Percentiles rank a stretch among this genome's conserved stretches.
Evolutionary conservation across 2,797 vertebrate genomes (phyloP).

Genomic region (Microctenopoma steveboyesi): DNA sequence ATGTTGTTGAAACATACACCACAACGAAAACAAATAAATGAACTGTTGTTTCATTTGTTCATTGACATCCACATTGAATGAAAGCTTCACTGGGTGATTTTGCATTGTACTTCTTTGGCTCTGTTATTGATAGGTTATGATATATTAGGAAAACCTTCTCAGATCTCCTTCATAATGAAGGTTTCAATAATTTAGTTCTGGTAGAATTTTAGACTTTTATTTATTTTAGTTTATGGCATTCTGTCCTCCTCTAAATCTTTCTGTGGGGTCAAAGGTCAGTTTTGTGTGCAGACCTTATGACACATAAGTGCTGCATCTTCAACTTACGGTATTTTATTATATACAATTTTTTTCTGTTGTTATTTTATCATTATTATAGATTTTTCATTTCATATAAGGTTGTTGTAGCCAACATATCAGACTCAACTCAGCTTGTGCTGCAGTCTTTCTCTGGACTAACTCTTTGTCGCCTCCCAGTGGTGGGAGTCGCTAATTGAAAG

Average conservation of each 20-base stretch:
- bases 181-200: background rate
- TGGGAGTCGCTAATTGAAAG: fast-evolving
- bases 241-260: background rate
- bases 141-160: too few species aligned
- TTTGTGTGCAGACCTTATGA: too few species aligned
- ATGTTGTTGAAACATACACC: too few species aligned
- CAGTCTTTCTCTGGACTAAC: background rate
- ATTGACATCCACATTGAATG: background rate
- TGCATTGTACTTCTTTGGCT: too few species aligned
- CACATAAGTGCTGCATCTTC: too few species aligned
- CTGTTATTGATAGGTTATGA: too few species aligned
- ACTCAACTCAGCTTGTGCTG: background rate
- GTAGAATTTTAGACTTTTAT: background rate
- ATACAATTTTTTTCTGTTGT: too few species aligned
- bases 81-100: too few species aligned
- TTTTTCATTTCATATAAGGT: too few species aligned
- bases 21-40: background rate
- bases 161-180: background rate
- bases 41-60: background rate
- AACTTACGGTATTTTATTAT: too few species aligned
- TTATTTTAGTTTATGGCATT: background rate
- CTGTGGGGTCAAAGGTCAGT: slow-evolving; percentile 21
- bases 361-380: too few species aligned
- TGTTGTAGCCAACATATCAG: too few species aligned
- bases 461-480: slow-evolving; percentile 48